Evolutionary conservation across 2,797 vertebrate species (phyloP).

Genomic region (Poecile montanus): DNA sequence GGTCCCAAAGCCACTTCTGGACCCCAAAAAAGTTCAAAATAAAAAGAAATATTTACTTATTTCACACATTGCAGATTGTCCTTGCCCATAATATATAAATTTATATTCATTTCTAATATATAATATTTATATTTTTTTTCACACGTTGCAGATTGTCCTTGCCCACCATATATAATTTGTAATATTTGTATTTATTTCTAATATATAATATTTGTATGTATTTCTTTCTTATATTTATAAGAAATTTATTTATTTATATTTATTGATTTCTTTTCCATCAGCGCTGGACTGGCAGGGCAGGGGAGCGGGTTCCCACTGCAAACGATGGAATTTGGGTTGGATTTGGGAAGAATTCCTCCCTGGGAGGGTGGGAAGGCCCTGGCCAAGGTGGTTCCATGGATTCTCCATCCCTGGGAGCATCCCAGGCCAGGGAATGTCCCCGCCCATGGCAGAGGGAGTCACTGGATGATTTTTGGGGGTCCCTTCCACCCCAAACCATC

Average conservation of each 20-base stretch:
- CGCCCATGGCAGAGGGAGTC: background rate
- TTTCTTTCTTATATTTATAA: too few species aligned
- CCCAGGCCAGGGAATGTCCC: background rate
- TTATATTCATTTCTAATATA: too few species aligned
- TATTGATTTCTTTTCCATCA: too few species aligned
- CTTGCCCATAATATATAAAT: too few species aligned
- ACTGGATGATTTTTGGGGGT: background rate
- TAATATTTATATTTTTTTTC: too few species aligned
- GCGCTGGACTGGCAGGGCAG: background rate
- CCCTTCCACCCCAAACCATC: background rate
- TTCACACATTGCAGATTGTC: too few species aligned
- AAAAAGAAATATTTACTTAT: background rate
- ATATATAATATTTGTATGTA: too few species aligned
- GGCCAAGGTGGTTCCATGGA: background rate
- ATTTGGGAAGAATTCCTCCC: background rate
- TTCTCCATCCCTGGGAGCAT: background rate
- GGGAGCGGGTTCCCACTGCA: rapidly evolving
- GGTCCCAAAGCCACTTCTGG: background rate
- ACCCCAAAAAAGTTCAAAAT: background rate
- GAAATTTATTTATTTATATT: too few species aligned
- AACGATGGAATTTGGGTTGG: too few species aligned
- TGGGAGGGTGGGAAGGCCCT: background rate
- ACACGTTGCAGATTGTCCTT: too few species aligned
- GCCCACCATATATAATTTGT: too few species aligned
- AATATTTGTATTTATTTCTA: too few species aligned